Evolutionary conservation across 2,113 vertebrate genomes (phyloP).

Genomic region (Oceanites oceanicus): DNA sequence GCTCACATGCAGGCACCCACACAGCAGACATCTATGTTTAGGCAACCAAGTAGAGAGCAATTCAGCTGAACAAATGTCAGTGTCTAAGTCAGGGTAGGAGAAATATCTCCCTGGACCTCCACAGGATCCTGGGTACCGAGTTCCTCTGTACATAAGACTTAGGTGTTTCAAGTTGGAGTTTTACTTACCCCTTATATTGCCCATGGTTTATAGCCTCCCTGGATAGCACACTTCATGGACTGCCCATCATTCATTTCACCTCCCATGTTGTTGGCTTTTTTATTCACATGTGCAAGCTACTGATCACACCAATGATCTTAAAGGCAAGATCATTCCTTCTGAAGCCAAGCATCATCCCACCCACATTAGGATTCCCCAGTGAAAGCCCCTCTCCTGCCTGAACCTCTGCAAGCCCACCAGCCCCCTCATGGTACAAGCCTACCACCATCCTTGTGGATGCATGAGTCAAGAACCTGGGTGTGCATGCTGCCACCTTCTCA

Average conservation of each 20-base stretch:
- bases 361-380: neutral
- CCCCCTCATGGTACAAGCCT: neutral
- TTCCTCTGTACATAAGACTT: neutral
- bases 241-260: neutral
- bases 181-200: neutral
- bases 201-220: neutral
- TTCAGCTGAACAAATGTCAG: neutral
- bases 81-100: neutral
- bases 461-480: accelerated
- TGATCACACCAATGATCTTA: neutral
- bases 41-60: neutral
- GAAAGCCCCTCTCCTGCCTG: neutral
- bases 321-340: neutral
- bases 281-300: neutral
- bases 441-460: neutral
- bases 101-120: neutral
- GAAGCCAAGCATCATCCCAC: neutral
- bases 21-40: neutral
- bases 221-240: neutral
- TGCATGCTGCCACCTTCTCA: neutral
- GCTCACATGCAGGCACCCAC: neutral
- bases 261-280: neutral
- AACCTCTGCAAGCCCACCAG: neutral
- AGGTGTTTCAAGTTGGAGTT: neutral
- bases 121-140: neutral